A percentile compares a stretch with the other conserved stretches of the same genome.
Conservation (phyloP, 35 echinoderm and acorn worm genomes). For the Anneissia japonica region DNA sequence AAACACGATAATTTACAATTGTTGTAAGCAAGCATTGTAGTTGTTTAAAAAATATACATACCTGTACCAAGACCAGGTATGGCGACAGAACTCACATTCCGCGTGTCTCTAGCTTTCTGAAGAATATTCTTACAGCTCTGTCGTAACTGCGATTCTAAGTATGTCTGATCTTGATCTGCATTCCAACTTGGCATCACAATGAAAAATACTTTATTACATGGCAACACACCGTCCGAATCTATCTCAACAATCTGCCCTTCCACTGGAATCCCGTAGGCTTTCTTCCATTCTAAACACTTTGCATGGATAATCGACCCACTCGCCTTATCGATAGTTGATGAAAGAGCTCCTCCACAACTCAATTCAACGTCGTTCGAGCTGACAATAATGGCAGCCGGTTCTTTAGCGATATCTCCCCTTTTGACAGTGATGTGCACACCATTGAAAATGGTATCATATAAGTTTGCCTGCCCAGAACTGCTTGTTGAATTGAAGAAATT, state of each 20-base stretch:
- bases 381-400: background rate
- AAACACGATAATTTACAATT: too few relatives aligned
- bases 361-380: background rate
- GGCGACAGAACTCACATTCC: background rate
- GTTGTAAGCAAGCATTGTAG: too few relatives aligned
- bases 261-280: background rate
- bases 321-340: background rate
- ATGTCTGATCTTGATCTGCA: background rate
- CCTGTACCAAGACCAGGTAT: background rate
- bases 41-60: too few relatives aligned
- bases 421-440: background rate
- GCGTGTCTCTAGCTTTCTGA: conserved; percentile 1
- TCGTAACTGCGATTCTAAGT: background rate
- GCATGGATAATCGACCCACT: background rate
- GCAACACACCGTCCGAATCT: background rate
- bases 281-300: background rate
- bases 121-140: background rate
- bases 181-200: background rate
- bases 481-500: background rate
- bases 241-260: background rate
- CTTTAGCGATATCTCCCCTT: background rate
- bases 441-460: background rate
- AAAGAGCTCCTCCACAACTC: background rate
- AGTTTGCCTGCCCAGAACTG: background rate
- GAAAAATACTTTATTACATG: background rate